Evolutionary conservation across 2,888 invertebrate species (phyloP).

Genomic region (Cheilosia pagana): DNA sequence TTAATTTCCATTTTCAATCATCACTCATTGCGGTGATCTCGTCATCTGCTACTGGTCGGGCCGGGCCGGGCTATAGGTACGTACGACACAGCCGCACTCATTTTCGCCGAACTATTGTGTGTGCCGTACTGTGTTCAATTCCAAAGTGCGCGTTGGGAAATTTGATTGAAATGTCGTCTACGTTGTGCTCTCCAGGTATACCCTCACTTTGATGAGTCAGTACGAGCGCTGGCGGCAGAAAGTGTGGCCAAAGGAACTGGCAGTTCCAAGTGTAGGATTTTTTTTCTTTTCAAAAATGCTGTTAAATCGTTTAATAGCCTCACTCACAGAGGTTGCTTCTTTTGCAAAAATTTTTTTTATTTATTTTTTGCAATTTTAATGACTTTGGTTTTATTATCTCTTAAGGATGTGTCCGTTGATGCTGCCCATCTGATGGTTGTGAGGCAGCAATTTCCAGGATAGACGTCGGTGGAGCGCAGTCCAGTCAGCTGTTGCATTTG

Average conservation of each 20-base stretch:
- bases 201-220: conserved; percentile 34
- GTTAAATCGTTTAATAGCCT: conserved; percentile 31
- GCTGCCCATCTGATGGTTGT: conserved; percentile 25
- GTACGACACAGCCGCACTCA: conserved; percentile 17
- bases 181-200: conserved; percentile 9
- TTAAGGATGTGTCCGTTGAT: conserved; percentile 33
- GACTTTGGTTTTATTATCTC: conserved; percentile 26
- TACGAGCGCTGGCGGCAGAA: conserved; percentile 4
- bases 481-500: conserved; percentile 39
- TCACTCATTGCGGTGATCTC: conserved; percentile 60
- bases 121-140: background rate
- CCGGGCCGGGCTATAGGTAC: background rate
- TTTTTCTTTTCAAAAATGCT: conserved; percentile 13
- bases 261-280: conserved; percentile 2
- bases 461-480: conserved; percentile 8
- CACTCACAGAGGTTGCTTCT: conserved; percentile 1
- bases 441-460: conserved; percentile 18
- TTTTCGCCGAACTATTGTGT: conserved; percentile 21
- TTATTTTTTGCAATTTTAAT: conserved; percentile 33
- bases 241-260: conserved; percentile 6
- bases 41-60: conserved; percentile 53
- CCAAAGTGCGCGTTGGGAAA: background rate
- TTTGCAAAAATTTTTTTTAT: conserved; percentile 9
- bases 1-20: conserved; percentile 73
- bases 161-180: background rate